Evolutionary conservation across 2,113 vertebrate species (phyloP).

Genomic region (Peromyscus californicus): DNA sequence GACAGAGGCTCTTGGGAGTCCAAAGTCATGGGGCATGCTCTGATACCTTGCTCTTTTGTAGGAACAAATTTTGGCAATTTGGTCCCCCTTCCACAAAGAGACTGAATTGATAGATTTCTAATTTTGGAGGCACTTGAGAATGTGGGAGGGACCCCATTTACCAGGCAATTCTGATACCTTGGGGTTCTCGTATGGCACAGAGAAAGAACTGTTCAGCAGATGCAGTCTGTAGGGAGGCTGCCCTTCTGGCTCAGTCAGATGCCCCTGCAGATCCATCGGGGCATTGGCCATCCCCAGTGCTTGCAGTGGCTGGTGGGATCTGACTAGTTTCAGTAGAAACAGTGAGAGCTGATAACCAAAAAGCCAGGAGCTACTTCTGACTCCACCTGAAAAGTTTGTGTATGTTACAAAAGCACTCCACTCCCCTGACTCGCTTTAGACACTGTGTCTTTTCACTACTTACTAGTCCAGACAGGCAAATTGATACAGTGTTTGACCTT

Average conservation of each 20-base stretch:
- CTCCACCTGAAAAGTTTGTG: background rate
- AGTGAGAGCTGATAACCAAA: background rate
- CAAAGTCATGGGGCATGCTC: background rate
- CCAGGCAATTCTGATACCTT: background rate
- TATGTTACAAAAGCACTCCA: background rate
- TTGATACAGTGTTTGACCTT: background rate
- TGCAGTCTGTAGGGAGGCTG: background rate
- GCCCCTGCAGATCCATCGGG: background rate
- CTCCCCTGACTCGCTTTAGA: background rate
- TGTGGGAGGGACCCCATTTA: background rate
- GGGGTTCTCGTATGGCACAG: background rate
- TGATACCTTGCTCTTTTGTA: background rate
- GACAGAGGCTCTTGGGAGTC: background rate
- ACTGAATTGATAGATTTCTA: background rate
- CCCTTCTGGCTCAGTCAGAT: background rate
- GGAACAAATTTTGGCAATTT: background rate
- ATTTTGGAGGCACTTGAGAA: background rate
- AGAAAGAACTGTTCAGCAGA: background rate
- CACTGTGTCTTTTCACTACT: background rate
- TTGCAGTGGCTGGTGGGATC: background rate
- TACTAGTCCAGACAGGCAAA: background rate
- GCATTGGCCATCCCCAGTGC: rapidly evolving
- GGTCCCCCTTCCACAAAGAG: background rate
- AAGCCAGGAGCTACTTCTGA: background rate
- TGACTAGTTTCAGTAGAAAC: background rate